Percentiles rank a stretch among this genome's conserved stretches.
These are phyloP conservation scores for Brenthis ino DNA, from an alignment of 2,888 invertebrate genomes.

Conservation along the genomic window DNA sequence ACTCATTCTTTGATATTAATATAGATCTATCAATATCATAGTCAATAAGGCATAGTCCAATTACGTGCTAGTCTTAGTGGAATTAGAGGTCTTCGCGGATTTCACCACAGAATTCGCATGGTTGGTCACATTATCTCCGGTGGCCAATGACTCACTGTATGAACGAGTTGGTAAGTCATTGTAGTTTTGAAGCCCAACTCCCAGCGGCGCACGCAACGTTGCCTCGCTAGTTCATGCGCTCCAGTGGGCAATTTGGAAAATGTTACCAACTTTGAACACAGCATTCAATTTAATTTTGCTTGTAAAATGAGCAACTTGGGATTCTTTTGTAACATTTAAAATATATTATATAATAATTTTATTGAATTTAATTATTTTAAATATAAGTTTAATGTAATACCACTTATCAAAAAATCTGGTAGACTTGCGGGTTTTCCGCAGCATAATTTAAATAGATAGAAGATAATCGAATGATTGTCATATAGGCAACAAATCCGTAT, in stretches of 20 bases:
- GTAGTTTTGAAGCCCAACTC: slow-evolving; percentile 56
- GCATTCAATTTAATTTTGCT: slow-evolving; percentile 37
- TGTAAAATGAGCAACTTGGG: slow-evolving; percentile 22
- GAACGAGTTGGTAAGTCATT: slow-evolving; percentile 47
- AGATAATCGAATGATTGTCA: slow-evolving; percentile 35
- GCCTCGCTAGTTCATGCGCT: slow-evolving; percentile 70
- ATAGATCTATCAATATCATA: too few species aligned
- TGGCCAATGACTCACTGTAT: slow-evolving; percentile 58
- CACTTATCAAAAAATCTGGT: neutral
- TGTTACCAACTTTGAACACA: slow-evolving; percentile 45
- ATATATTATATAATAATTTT: neutral
- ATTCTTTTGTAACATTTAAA: slow-evolving; percentile 7
- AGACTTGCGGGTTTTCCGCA: neutral
- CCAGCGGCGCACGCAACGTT: slow-evolving; percentile 62
- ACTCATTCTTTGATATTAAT: too few species aligned
- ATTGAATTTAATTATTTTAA: neutral
- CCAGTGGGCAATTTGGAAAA: slow-evolving; percentile 65
- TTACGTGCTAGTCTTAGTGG: neutral
- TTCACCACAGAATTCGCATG: slow-evolving; percentile 43
- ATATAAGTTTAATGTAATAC: neutral
- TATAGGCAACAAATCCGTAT: slow-evolving; percentile 60
- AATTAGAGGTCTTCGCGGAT: slow-evolving; percentile 13
- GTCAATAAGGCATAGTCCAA: too few species aligned
- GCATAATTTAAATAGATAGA: slow-evolving; percentile 27
- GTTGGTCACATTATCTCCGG: slow-evolving; percentile 60